Conservation (phyloP, 2,888 invertebrate species). For the Cryptophagus acutangulus region DNA sequence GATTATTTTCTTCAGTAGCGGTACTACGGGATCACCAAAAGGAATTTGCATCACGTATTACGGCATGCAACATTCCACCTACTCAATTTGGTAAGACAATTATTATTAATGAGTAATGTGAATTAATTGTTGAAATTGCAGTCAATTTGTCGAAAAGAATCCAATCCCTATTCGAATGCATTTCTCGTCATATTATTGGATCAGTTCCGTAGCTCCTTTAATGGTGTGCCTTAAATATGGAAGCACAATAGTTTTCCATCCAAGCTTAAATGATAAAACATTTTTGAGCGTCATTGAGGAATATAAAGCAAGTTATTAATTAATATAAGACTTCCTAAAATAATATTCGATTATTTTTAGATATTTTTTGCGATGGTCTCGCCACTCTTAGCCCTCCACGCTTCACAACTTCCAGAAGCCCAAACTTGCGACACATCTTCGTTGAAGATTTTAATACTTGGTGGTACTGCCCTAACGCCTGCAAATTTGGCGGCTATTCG, state of each 20-base stretch:
- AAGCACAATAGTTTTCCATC: background rate
- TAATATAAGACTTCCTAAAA: background rate
- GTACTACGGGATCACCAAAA: conserved; percentile 38
- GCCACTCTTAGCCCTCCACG: background rate
- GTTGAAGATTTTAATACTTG: background rate
- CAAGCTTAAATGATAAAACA: background rate
- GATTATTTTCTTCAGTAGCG: conserved; percentile 37
- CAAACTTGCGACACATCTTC: background rate
- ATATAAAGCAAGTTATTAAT: no score
- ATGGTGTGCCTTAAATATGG: no score
- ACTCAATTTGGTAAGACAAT: no score
- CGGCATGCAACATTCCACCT: no score
- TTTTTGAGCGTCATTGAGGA: background rate
- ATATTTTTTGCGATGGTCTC: background rate
- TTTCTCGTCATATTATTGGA: conserved; percentile 14
- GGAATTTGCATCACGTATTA: conserved; percentile 30
- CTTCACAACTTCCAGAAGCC: background rate
- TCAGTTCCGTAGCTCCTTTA: no score
- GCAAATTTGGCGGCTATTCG: conserved; percentile 13
- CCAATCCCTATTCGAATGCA: background rate
- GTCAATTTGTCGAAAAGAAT: background rate
- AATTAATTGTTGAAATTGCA: no score
- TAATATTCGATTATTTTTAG: background rate
- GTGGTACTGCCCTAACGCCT: background rate
- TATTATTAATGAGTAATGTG: no score